Base-by-base conservation (phyloP, 2,113 vertebrate genomes). In the Pachypanchax playfairii region DNA sequence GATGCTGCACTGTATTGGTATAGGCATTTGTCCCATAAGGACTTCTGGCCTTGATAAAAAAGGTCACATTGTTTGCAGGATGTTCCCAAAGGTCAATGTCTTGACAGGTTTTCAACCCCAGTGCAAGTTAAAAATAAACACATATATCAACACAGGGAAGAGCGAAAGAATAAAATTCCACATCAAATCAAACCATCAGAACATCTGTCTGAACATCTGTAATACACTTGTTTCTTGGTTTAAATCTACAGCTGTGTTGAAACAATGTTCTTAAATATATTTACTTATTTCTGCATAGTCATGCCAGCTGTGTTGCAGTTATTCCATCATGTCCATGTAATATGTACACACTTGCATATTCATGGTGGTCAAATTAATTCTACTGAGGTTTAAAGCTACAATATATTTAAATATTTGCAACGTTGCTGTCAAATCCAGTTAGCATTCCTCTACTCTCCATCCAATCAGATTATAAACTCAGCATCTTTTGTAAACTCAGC, bases 391-490 rank as follows among this genome's bases (percentile, higher is more conserved):
- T 49, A 69, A 75, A 75, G 72, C 66, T 72, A 46, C 31, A 46
- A 22, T 17, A 5, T 59, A 72, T 75, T 66, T 78, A 64, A 65
- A 70, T 76, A 81, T 83, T 74, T 33, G 52, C 72, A 84, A 70
- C 52, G 31, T 43, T 52, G 31, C 55, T 44, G 77, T 70, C 79
- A 67, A 65, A 87, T 83, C 73, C 77, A 74, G 82, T 88, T 75
- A 80, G 46, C 60, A 39, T 79, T 64, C 70, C 38, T 69, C 69
- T 65, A 55, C 49, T 74, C 70, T 39, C 63, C 63, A 51, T 70
- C 79, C 81, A 77, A 72, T 82, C 69, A 76, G 58, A 80, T 82
- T 65, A 79, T 56, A 39, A 58, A 84, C 61, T 75, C 46, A 31
- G 61, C 65, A 82, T 62, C 64, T 66, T 51, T 61, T 54, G 65